Conservation (phyloP, 2,888 invertebrate species). For the Drosophila demipolita region DNA sequence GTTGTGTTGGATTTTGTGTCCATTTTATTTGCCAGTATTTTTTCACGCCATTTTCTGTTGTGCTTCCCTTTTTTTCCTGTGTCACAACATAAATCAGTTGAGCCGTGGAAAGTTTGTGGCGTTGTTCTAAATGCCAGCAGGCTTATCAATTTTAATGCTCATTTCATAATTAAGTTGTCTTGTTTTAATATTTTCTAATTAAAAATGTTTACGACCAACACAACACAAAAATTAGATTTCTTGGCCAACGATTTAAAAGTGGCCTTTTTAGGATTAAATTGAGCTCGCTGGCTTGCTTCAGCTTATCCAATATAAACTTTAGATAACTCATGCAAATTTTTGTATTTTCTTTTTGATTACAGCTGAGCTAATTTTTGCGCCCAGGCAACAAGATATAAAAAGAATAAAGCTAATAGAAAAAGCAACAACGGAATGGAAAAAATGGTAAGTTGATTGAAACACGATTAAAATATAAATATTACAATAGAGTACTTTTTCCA, state of each 20-base stretch:
- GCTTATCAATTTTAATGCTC: slow-evolving; percentile 60
- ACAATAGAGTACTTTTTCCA: neutral
- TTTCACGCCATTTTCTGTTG: slow-evolving; percentile 54
- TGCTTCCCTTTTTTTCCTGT: neutral
- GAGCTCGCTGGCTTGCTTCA: slow-evolving; percentile 7
- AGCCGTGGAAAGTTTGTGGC: slow-evolving; percentile 22
- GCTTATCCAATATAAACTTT: slow-evolving; percentile 33
- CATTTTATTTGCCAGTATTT: slow-evolving; percentile 40
- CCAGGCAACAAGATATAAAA: slow-evolving; percentile 18
- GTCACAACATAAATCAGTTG: slow-evolving; percentile 64
- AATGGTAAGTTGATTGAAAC: slow-evolving; percentile 62
- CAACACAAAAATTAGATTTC: slow-evolving; percentile 11
- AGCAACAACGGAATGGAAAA: slow-evolving; percentile 72
- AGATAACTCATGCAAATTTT: slow-evolving; percentile 44
- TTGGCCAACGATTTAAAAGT: slow-evolving; percentile 15
- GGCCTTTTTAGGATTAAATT: slow-evolving; percentile 19
- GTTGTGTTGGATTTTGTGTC: slow-evolving; percentile 3
- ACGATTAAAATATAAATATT: neutral
- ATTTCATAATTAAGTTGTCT: slow-evolving; percentile 72
- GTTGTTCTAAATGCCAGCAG: slow-evolving; percentile 10
- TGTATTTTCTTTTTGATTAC: slow-evolving; percentile 52
- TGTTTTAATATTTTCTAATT: slow-evolving; percentile 71
- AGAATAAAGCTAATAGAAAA: slow-evolving; percentile 30
- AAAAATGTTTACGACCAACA: slow-evolving; percentile 56
- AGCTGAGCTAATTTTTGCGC: slow-evolving; percentile 36